Conservation (phyloP, 2,113 vertebrate species). For the Forbesichthys papilliferus region DNA sequence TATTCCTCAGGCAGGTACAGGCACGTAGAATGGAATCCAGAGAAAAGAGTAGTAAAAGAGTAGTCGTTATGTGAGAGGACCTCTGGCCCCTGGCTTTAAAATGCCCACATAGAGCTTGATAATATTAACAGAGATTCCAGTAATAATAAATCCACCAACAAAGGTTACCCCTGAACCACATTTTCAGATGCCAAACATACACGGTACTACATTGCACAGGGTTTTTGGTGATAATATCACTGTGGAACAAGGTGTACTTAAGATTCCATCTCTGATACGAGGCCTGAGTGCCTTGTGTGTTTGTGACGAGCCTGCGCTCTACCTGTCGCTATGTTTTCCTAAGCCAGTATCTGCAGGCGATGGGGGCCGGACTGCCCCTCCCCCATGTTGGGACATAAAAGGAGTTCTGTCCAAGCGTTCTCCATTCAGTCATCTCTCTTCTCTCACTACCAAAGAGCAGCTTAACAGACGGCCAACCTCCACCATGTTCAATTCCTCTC, state of each 20-base stretch:
- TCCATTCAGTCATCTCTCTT: conserved; percentile 20
- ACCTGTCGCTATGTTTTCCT: background rate
- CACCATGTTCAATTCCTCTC: conserved; percentile 36
- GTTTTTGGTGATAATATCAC: background rate
- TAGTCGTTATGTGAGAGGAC: background rate
- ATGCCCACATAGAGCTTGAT: background rate
- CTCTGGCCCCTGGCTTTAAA: background rate
- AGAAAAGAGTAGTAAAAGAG: too few relatives aligned
- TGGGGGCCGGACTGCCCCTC: background rate
- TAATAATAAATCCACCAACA: background rate
- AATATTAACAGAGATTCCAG: background rate
- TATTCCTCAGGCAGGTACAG: conserved; percentile 2
- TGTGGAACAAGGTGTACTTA: background rate
- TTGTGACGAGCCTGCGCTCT: background rate
- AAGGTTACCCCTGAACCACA: background rate
- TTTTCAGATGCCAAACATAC: background rate
- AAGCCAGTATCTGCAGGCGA: background rate
- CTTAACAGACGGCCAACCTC: conserved; percentile 8
- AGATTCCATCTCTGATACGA: conserved; percentile 28
- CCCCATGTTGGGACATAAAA: conserved; percentile 32
- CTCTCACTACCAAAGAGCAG: conserved; percentile 38
- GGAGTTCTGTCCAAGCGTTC: background rate
- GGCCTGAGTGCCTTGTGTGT: background rate
- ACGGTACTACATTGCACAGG: background rate
- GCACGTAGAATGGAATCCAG: conserved; percentile 34